These are phyloP conservation scores for Bellardia pandia DNA, from an alignment of 2,888 invertebrate genomes.

Conservation along the genomic window DNA sequence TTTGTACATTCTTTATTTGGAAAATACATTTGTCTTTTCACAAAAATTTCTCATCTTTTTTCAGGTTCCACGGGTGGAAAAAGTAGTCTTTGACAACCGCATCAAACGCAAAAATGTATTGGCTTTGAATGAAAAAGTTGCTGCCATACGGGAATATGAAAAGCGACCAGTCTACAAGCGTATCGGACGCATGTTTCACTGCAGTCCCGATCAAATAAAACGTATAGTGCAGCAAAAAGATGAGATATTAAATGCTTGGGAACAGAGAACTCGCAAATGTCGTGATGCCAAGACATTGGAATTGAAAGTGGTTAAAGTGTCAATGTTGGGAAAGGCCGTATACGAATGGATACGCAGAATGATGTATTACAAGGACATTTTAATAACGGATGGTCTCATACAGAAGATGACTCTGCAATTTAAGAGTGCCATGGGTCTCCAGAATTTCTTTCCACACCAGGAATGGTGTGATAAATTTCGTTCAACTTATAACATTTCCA, in stretches of 20 bases:
- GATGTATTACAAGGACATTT: constrained; percentile 83
- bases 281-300: constrained; percentile 79
- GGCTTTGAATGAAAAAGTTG: constrained; percentile 82
- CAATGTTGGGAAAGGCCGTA: constrained; percentile 81
- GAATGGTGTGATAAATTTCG: constrained; percentile 83
- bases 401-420: constrained; percentile 83
- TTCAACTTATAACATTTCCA: constrained; percentile 78
- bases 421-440: constrained; percentile 80
- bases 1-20: no score
- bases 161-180: constrained; percentile 81
- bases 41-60: not conserved
- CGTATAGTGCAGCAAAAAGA: constrained; percentile 81
- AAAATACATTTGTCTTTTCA: not conserved
- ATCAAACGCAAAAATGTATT: constrained; percentile 82
- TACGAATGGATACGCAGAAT: constrained; percentile 83
- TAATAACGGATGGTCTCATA: constrained; percentile 81
- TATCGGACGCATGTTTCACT: constrained; percentile 82
- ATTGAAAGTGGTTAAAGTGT: constrained; percentile 80
- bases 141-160: constrained; percentile 82
- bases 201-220: constrained; percentile 83
- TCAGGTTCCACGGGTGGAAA: constrained; percentile 74
- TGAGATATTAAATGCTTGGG: constrained; percentile 81
- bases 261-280: constrained; percentile 81
- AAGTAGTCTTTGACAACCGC: constrained; percentile 81
- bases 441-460: constrained; percentile 81